Percentiles rank a stretch among this genome's conserved stretches.
Conservation (phyloP, 2,113 vertebrate species). For the Muscicapa adusta region DNA sequence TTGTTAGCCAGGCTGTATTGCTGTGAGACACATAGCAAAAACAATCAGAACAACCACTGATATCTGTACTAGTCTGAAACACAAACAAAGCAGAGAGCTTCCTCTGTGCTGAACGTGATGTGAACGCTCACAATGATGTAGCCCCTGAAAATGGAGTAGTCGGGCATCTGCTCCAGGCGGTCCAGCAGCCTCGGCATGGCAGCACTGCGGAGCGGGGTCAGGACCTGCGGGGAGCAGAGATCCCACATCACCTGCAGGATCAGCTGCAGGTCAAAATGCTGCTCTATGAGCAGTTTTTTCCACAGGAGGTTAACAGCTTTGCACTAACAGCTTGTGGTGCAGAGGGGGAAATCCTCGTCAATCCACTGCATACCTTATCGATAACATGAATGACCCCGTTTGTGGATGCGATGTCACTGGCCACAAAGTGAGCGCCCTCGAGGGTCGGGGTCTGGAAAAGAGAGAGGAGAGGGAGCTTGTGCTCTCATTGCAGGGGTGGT, state of each 20-base stretch:
- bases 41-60: background rate
- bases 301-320: background rate
- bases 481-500: fast-evolving
- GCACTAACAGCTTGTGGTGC: background rate
- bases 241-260: background rate
- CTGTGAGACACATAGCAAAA: conserved; percentile 60
- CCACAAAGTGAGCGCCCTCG: conserved; percentile 74
- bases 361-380: conserved; percentile 69
- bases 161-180: conserved; percentile 77
- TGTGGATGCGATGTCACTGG: conserved; percentile 77
- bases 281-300: background rate
- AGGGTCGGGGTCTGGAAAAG: conserved; percentile 75
- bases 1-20: conserved; percentile 76
- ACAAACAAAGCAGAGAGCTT: background rate
- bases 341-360: background rate
- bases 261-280: background rate
- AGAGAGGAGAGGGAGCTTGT: background rate
- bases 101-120: background rate
- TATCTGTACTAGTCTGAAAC: background rate
- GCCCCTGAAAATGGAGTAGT: conserved; percentile 85
- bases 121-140: conserved; percentile 78
- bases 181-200: conserved; percentile 76
- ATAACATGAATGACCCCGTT: conserved; percentile 90
- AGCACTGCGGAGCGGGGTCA: conserved; percentile 76
- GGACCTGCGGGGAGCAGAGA: conserved; percentile 73